Evolutionary conservation across 1,140 invertebrate species (phyloP).

Genomic region (Geopemphigus sp.): DNA sequence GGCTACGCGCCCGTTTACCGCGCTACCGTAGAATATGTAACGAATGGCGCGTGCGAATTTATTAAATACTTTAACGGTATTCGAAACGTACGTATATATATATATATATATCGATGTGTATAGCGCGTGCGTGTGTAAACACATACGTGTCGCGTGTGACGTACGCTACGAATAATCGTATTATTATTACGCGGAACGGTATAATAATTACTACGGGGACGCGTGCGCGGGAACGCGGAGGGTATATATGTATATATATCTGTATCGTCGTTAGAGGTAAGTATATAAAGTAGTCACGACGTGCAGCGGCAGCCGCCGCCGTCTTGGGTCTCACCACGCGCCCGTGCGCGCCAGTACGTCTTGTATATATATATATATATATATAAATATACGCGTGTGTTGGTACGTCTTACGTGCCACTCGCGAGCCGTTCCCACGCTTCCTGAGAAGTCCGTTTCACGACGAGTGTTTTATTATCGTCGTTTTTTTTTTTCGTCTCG

Average conservation of each 20-base stretch:
- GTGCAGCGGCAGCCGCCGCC: not conserved
- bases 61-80: too few relatives aligned
- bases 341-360: not conserved
- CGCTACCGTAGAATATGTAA: too few relatives aligned
- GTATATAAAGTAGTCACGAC: constrained; percentile 16
- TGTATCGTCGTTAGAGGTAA: not conserved
- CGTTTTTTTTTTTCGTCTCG: constrained; percentile 2
- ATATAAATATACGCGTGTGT: not conserved
- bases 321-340: constrained; percentile 4
- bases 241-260: not conserved
- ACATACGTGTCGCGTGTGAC: not conserved
- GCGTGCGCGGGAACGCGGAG: constrained; percentile 11
- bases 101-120: too few relatives aligned
- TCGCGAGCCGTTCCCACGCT: constrained; percentile 49
- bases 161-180: not conserved
- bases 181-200: constrained; percentile 5
- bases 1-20: too few relatives aligned
- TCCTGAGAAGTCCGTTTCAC: constrained; percentile 50
- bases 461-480: constrained; percentile 44
- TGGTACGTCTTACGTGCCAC: constrained; percentile 9
- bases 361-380: not conserved
- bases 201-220: constrained; percentile 23
- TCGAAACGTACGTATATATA: too few relatives aligned
- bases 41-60: too few relatives aligned
- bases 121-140: not conserved